Evolutionary conservation across 2,797 vertebrate species (phyloP).

Genomic region (Coregonus ussuriensis): DNA sequence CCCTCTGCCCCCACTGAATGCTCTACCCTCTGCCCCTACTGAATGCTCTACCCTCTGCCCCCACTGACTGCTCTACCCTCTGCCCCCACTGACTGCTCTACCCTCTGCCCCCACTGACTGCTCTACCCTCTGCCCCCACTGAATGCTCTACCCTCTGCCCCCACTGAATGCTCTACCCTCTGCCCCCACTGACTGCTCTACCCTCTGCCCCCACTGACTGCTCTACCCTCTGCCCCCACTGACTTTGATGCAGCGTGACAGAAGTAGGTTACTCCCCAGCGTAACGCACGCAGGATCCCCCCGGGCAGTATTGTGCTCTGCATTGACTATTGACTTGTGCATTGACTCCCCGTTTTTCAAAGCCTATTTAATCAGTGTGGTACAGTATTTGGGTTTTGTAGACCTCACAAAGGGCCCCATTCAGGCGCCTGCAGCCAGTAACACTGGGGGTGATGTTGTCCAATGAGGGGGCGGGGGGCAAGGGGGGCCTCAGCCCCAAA

Average conservation of each 20-base stretch:
- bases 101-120: no score
- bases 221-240: constrained; percentile 72
- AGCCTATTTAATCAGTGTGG: constrained; percentile 49
- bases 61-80: no score
- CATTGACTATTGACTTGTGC: constrained; percentile 74
- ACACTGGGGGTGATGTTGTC: constrained; percentile 1
- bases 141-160: no score
- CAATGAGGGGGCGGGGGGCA: neutral
- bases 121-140: no score
- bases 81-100: no score
- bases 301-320: constrained; percentile 62
- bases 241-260: constrained; percentile 86
- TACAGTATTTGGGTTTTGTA: constrained; percentile 62
- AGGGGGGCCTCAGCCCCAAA: neutral
- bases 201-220: neutral
- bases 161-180: no score
- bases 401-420: constrained; percentile 66
- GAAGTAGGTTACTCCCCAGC: constrained; percentile 90
- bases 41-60: no score
- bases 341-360: constrained; percentile 54
- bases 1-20: no score
- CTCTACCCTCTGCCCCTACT: no score
- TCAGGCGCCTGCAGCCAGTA: constrained; percentile 42
- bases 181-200: no score
- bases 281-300: constrained; percentile 59